Conservation (phyloP, 2,113 vertebrate species). For the Ctenomys sociabilis region DNA sequence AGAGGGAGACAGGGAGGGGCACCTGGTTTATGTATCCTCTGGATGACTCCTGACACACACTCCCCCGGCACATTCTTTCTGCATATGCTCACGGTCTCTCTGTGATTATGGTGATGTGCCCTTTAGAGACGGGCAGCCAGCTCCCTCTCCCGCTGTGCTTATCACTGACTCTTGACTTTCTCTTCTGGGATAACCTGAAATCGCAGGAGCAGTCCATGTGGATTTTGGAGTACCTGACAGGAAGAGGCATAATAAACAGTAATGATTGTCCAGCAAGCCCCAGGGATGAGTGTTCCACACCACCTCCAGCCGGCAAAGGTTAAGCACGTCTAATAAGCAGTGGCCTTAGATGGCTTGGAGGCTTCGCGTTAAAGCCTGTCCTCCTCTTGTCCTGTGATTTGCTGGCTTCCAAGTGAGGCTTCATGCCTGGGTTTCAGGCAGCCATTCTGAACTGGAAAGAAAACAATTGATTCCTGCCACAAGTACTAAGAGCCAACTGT, state of each 20-base stretch:
- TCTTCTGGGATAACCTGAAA: slow-evolving; percentile 76
- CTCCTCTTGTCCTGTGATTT: background rate
- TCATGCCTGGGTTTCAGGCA: background rate
- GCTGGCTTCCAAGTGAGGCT: background rate
- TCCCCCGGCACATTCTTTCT: background rate
- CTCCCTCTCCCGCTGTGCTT: slow-evolving; percentile 67
- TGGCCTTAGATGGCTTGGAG: background rate
- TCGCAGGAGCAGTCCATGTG: slow-evolving; percentile 65
- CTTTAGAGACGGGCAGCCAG: slow-evolving; percentile 69
- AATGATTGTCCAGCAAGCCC: slow-evolving; percentile 74
- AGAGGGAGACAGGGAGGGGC: background rate
- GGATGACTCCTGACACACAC: slow-evolving; percentile 21
- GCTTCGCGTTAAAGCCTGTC: background rate
- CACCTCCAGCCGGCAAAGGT: slow-evolving; percentile 35
- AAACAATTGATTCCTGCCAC: background rate
- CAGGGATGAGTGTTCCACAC: slow-evolving; percentile 38
- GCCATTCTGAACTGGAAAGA: background rate
- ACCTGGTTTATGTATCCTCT: background rate
- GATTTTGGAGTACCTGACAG: slow-evolving; percentile 73
- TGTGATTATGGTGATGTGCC: slow-evolving; percentile 76
- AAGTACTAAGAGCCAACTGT: background rate
- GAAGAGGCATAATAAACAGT: slow-evolving; percentile 66
- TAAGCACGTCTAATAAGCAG: slow-evolving; percentile 15
- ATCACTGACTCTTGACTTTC: slow-evolving; percentile 61
- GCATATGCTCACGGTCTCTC: slow-evolving; percentile 55